These are phyloP conservation scores for Ephestia elutella DNA, from an alignment of 1,140 invertebrate genomes.

Conservation along the genomic window DNA sequence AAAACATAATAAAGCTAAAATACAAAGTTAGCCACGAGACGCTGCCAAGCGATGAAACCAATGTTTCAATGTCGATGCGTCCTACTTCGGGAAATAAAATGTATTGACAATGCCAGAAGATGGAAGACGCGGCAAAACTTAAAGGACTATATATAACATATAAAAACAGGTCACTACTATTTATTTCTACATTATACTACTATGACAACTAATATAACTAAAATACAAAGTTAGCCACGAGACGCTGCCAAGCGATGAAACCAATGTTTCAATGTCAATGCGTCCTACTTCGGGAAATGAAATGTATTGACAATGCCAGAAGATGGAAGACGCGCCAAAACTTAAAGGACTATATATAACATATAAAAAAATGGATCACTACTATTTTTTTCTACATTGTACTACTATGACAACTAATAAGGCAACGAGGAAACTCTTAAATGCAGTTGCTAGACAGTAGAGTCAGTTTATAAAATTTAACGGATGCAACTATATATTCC, in stretches of 20 bases:
- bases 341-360: too few species aligned
- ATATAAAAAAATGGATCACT: too few species aligned
- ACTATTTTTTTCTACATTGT: too few species aligned
- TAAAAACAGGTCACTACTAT: too few species aligned
- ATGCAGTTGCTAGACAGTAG: too few species aligned
- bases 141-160: too few species aligned
- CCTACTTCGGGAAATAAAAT: conserved; percentile 21
- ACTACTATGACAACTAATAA: too few species aligned
- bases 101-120: conserved; percentile 17
- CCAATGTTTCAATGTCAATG: conserved; percentile 17
- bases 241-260: conserved; percentile 8
- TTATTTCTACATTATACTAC: too few species aligned
- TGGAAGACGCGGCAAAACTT: neutral
- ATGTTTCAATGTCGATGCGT: conserved; percentile 17
- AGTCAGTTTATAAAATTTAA: too few species aligned
- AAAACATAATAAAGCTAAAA: neutral
- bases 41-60: conserved; percentile 8
- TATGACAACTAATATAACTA: neutral
- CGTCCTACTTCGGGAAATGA: conserved; percentile 18
- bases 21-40: conserved; percentile 12
- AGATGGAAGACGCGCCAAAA: conserved; percentile 8
- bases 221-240: conserved; percentile 13
- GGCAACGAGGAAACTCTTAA: too few species aligned
- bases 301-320: conserved; percentile 19
- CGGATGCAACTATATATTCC: too few species aligned